Conservation (phyloP, 1,140 invertebrate genomes). For the Drosophila kepulauana region DNA sequence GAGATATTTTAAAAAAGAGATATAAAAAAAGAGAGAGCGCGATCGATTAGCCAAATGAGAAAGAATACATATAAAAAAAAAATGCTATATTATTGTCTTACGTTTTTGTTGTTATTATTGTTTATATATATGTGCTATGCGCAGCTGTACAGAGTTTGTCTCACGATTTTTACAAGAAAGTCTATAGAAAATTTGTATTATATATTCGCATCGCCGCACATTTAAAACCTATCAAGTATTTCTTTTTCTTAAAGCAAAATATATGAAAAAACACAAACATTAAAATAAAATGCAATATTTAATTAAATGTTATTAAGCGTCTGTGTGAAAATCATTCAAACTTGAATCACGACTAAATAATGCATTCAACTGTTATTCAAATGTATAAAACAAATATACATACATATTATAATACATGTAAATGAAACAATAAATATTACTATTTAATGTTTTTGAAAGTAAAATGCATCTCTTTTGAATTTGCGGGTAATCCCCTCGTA, state of each 20-base stretch:
- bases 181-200: constrained; percentile 60
- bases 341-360: constrained; percentile 45
- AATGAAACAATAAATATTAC: constrained; percentile 21
- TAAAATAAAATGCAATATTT: constrained; percentile 64
- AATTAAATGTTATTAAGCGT: constrained; percentile 45
- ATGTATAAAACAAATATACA: constrained; percentile 56
- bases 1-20: constrained; percentile 1
- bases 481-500: background rate
- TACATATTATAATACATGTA: constrained; percentile 42
- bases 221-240: constrained; percentile 55
- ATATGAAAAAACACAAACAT: constrained; percentile 27
- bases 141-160: constrained; percentile 73
- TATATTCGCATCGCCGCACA: constrained; percentile 60
- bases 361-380: constrained; percentile 68
- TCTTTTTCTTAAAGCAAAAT: constrained; percentile 49
- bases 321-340: constrained; percentile 12
- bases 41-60: constrained; percentile 18
- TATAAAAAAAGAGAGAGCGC: constrained; percentile 23
- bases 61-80: constrained; percentile 42
- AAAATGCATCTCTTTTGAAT: background rate
- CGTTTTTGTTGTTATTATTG: constrained; percentile 74
- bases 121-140: constrained; percentile 57
- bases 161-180: constrained; percentile 48
- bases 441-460: constrained; percentile 15
- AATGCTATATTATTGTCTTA: constrained; percentile 55